Conservation (phyloP, 2,888 invertebrate genomes). For the Aphodius granarius region DNA sequence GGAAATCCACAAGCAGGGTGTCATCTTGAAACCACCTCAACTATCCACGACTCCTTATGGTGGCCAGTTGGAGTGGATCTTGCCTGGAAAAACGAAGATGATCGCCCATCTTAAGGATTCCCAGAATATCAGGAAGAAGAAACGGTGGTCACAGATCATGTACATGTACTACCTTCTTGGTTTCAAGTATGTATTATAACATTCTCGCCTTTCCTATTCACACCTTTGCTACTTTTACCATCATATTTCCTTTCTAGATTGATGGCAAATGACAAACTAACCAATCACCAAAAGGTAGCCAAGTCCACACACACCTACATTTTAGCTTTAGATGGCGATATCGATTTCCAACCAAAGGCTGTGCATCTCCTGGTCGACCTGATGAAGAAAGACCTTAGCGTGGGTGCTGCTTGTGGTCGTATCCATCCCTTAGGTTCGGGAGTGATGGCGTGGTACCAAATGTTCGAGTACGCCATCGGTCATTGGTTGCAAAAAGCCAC, state of each 20-base stretch:
- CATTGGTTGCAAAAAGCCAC: constrained; percentile 94
- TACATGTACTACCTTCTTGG: constrained; percentile 93
- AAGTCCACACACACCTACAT: constrained; percentile 72
- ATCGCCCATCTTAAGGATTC: constrained; percentile 89
- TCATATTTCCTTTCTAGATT: constrained; percentile 35
- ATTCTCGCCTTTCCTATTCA: neutral
- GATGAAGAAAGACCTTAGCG: constrained; percentile 78
- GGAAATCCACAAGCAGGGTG: constrained; percentile 68
- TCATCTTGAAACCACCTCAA: constrained; percentile 65
- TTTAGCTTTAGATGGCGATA: constrained; percentile 84
- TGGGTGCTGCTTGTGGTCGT: constrained; percentile 87
- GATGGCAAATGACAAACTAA: constrained; percentile 40
- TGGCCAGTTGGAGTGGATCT: constrained; percentile 78
- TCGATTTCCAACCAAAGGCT: constrained; percentile 82
- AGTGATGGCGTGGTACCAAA: constrained; percentile 55
- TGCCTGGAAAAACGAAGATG: constrained; percentile 84
- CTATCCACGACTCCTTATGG: constrained; percentile 85
- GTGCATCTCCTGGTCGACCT: constrained; percentile 78
- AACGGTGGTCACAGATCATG: constrained; percentile 95
- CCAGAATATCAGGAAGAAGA: constrained; percentile 82
- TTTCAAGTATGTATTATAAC: constrained; percentile 61
- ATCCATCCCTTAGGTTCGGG: constrained; percentile 83
- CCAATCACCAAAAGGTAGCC: constrained; percentile 52
- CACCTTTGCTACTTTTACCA: no score
- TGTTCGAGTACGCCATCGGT: constrained; percentile 88